These are phyloP conservation scores for Arremon aurantiirostris DNA, from an alignment of 2,797 vertebrate species.

Conservation along the genomic window DNA sequence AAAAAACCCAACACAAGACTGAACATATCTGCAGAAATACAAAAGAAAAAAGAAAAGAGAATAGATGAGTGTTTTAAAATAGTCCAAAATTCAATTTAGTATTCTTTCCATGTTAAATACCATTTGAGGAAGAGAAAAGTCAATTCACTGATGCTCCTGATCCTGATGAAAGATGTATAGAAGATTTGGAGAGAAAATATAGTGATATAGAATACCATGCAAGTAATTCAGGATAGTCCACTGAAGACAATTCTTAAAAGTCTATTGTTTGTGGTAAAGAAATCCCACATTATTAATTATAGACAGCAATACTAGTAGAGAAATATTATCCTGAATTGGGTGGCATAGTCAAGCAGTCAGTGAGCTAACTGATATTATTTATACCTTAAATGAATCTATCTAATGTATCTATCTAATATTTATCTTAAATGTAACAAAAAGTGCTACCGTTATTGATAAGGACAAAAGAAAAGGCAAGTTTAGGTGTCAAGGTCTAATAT, in stretches of 20 bases:
- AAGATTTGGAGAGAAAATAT: not conserved
- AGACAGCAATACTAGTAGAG: not conserved
- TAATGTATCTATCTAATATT: too few relatives aligned
- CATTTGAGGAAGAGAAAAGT: not conserved
- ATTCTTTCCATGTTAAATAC: not conserved
- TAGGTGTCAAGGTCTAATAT: not conserved
- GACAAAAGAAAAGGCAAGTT: not conserved
- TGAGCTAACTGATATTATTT: not conserved
- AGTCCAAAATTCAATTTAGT: not conserved
- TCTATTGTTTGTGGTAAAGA: not conserved
- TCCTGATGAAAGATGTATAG: not conserved
- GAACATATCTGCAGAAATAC: not conserved
- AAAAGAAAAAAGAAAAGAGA: not conserved
- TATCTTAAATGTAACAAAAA: not conserved
- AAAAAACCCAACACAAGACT: not conserved
- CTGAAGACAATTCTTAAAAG: not conserved
- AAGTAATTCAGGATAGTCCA: not conserved
- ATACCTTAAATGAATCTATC: not conserved
- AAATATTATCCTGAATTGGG: not conserved
- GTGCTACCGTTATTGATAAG: not conserved
- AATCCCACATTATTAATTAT: not conserved
- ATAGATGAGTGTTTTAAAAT: not conserved
- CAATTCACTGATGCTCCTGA: not conserved
- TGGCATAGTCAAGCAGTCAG: not conserved
- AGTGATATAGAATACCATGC: not conserved